Evolutionary conservation across 2,797 vertebrate species (phyloP), one percentile per base, ranked within the genome.

Genomic region (Mormyrops boulengeri): DNA sequence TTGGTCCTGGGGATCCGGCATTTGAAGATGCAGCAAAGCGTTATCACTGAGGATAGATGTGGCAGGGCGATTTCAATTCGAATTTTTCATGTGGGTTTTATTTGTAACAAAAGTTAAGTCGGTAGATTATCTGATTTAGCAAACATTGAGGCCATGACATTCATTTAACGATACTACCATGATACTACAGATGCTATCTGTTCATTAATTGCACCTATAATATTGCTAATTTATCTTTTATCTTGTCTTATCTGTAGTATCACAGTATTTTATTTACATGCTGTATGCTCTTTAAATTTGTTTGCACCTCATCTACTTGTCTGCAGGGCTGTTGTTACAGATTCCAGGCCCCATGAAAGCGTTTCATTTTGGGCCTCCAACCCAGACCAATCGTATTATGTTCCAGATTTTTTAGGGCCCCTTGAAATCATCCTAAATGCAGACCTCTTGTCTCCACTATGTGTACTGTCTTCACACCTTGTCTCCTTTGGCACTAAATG

Each of bases 11-110:
- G 98, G 88, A 99, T 98, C 0, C 98, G 98, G 90, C 98, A 99
- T 93, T 99, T 99, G 95, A 99, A 99, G 92, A 99, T 97, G 85
- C 98, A 99, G 93, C 98, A 99, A 7, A 99, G 93, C 0, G 97
- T 99, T 92, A 99, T 99, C n/a, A 99, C 98, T 99, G 91, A 88
- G 52, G 19, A 53, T 11, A 6, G 57, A n/a, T 38, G 47, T 30
- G 22, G 57, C 69, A 22, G 41, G 84, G 4, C 22, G 22, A 50
- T 26, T 17, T 62, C 12, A 86, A 38, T 87, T 34, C 19, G 47
- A 22, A 57, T 49, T 4, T 57, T 19, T 38, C 5, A 17, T 19
- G 7, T 11, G 53, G 38, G 26, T 47, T 62, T 9, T 62, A 22
- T 44, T 26, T 66, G 5, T 57, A 22, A 47, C 22, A 11, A 47